phyloP scores from a whole-genome alignment of 2,888 invertebrate species.

The Ectropis crepuscularia region DNA sequence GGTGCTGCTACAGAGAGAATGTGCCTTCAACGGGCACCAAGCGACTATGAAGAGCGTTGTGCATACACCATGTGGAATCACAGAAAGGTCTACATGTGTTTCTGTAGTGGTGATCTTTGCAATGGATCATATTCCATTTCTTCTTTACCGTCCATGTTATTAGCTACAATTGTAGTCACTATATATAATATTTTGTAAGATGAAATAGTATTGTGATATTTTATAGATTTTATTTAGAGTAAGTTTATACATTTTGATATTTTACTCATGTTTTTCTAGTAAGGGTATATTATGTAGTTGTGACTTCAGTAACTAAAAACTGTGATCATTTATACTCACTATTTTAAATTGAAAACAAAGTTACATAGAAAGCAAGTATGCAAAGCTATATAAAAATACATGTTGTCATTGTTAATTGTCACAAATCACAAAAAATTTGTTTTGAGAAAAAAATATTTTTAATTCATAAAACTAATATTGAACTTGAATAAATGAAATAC shows the following conservation, averaged over 20 bases:
- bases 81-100: slow-evolving; percentile 94
- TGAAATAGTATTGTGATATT: slow-evolving; percentile 23
- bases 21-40: slow-evolving; percentile 94
- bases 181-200: slow-evolving; percentile 34
- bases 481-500: no score
- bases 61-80: slow-evolving; percentile 93
- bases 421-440: no score
- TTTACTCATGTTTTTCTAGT: no score
- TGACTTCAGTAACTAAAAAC: no score
- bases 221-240: not conserved
- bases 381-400: no score
- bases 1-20: slow-evolving; percentile 94
- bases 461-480: no score
- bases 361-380: no score
- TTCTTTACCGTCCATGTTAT: slow-evolving; percentile 45
- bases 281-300: no score
- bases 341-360: no score
- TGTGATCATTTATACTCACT: no score
- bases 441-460: no score
- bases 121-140: slow-evolving; percentile 78
- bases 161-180: slow-evolving; percentile 49
- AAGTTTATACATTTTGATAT: not conserved
- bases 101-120: slow-evolving; percentile 95
- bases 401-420: no score
- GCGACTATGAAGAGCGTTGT: slow-evolving; percentile 95